Conservation (phyloP, 2,888 invertebrate genomes). For the Amphiduros pacificus region DNA sequence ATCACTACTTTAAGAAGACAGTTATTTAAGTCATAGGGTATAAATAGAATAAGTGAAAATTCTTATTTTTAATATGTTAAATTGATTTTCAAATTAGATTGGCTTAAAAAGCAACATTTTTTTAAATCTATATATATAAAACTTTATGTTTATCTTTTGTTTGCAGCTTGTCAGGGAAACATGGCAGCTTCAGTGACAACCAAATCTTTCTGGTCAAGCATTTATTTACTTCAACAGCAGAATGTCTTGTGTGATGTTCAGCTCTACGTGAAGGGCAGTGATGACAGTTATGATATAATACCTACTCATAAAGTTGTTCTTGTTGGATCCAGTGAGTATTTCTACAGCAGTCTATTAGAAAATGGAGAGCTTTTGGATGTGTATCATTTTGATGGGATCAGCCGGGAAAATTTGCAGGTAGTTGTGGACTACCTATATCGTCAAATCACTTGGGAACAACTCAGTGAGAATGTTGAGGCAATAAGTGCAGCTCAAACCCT, state of each 20-base stretch:
- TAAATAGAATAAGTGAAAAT: no score
- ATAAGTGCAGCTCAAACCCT: slow-evolving; percentile 8
- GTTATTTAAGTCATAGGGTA: no score
- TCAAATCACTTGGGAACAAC: neutral
- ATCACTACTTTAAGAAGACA: no score
- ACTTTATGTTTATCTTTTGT: no score
- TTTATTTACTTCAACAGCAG: neutral
- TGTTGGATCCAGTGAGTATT: slow-evolving; percentile 6
- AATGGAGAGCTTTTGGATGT: slow-evolving; percentile 10
- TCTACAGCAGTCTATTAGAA: slow-evolving; percentile 1
- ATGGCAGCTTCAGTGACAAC: no score
- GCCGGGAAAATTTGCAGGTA: slow-evolving; percentile 8
- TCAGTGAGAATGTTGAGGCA: slow-evolving; percentile 5
- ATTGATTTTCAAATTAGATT: no score
- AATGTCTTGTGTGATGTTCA: slow-evolving; percentile 10
- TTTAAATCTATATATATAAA: no score
- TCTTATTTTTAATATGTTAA: no score
- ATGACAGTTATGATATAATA: slow-evolving; percentile 2
- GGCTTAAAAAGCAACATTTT: no score
- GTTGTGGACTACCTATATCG: slow-evolving; percentile 15
- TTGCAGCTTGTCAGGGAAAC: no score
- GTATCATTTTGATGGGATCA: slow-evolving; percentile 12
- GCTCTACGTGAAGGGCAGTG: neutral
- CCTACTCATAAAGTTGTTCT: slow-evolving; percentile 15
- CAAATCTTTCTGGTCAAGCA: slow-evolving; percentile 8